Evolutionary conservation across 1,140 invertebrate species (phyloP), one percentile per base, ranked within the genome.

Genomic region (Anoplolepis gracilipes): DNA sequence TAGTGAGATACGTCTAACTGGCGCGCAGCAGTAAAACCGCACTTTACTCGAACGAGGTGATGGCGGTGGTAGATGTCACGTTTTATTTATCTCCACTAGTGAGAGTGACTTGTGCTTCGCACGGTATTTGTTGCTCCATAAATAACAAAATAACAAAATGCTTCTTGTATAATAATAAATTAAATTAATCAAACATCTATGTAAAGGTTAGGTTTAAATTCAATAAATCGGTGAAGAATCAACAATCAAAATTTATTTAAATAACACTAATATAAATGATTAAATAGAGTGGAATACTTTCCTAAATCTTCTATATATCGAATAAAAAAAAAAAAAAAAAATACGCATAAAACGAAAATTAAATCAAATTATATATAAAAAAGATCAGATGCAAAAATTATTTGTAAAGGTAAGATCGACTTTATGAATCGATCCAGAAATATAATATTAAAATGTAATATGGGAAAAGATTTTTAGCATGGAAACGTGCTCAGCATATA

Each of bases 21-120:
- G 46, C 33, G 77, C 13, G 8, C 28, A 46, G 36, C 3, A 82
- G 53, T 82, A 82, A 49, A 73, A 73, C 53, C 67, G 53, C 53
- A 73, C 69, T 84, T 55, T 84, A 28, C 39, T 78, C 25, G 82
- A 62, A 64, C 46, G n/a, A 59, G 49, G 46, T 73, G 67, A 72
- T 73, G 28, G 25, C 22, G 65, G 65, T 49, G 42, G 42, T 22
- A 11, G 11, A 49, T 36, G 61, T 82, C 53, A 53, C 25, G 39
- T 82, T 59, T 82, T 82, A 72, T 81, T 81, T 81, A 82, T 81
- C 65, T 72, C 16, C 13, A 70, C 42, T 42, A 28, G 42, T 42
- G 64, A 79, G 33, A 81, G 33, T 72, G 22, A 16, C 78, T 70
- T 16, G 11, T 33, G 7, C n/a, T 55, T 69, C 22, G 19, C 53